Evolutionary conservation across 2,113 vertebrate species (phyloP).

Genomic region (Phyllostomus hastatus): DNA sequence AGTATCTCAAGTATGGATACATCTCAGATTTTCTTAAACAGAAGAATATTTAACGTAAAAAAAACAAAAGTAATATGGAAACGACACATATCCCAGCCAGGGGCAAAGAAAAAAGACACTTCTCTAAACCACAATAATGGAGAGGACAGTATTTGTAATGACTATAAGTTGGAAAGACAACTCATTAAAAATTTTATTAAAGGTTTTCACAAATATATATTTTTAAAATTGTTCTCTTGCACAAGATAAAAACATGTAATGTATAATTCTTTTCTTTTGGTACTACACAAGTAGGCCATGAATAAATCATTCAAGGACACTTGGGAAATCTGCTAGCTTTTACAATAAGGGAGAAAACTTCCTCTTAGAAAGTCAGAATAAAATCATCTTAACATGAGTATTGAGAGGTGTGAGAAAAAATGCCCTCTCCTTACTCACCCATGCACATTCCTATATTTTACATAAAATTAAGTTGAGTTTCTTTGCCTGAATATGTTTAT

Average conservation of each 20-base stretch:
- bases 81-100: neutral
- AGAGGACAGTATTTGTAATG: neutral
- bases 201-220: constrained; percentile 50
- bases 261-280: constrained; percentile 69
- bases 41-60: constrained; percentile 36
- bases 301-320: constrained; percentile 70
- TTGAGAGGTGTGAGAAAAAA: constrained; percentile 42
- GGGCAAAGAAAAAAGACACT: neutral
- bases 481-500: constrained; percentile 22
- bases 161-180: constrained; percentile 38
- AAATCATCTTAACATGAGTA: constrained; percentile 34
- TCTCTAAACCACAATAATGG: neutral
- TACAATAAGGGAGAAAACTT: constrained; percentile 53
- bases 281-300: constrained; percentile 56
- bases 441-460: constrained; percentile 12
- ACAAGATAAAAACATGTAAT: constrained; percentile 49
- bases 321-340: constrained; percentile 53
- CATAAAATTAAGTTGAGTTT: neutral
- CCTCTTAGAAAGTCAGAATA: constrained; percentile 58
- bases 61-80: constrained; percentile 32
- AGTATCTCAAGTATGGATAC: neutral
- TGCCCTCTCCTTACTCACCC: constrained; percentile 27
- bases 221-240: constrained; percentile 53
- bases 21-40: constrained; percentile 22
- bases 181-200: constrained; percentile 63